Conservation (phyloP, 2,113 vertebrate species). For the Calidris pugnax region DNA sequence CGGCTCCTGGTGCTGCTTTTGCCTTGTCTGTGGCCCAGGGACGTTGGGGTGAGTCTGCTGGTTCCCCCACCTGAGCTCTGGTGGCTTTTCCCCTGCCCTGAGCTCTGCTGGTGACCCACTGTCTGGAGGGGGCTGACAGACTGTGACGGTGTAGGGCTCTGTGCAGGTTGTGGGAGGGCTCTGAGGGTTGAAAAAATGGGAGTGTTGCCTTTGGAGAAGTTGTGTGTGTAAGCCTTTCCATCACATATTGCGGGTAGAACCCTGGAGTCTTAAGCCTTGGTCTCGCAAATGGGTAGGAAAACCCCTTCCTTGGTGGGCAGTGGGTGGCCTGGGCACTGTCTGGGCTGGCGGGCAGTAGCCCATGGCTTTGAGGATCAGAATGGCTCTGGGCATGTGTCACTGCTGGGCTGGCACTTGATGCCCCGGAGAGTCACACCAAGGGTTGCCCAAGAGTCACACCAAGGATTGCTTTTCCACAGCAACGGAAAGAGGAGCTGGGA, state of each 20-base stretch:
- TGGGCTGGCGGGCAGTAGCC: not conserved
- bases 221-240: not conserved
- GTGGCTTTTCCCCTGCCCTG: not conserved
- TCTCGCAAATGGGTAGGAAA: not conserved
- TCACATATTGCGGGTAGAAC: fast-evolving
- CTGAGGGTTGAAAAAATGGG: not conserved
- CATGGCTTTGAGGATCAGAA: not conserved
- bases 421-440: fast-evolving
- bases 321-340: fast-evolving
- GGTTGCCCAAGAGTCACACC: no score
- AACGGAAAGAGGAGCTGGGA: not conserved
- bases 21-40: not conserved
- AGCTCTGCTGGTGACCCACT: fast-evolving
- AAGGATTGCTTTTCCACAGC: not conserved
- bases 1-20: not conserved
- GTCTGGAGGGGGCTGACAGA: not conserved
- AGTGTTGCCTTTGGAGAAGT: not conserved
- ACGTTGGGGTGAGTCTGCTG: not conserved
- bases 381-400: not conserved
- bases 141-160: not conserved
- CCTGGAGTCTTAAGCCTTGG: not conserved
- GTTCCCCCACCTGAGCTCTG: fast-evolving
- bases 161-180: not conserved
- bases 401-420: not conserved
- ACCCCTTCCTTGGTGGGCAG: not conserved